Evolutionary conservation across 2,797 vertebrate species (phyloP), one percentile per base, ranked within the genome.

Genomic region (Miichthys miiuy): DNA sequence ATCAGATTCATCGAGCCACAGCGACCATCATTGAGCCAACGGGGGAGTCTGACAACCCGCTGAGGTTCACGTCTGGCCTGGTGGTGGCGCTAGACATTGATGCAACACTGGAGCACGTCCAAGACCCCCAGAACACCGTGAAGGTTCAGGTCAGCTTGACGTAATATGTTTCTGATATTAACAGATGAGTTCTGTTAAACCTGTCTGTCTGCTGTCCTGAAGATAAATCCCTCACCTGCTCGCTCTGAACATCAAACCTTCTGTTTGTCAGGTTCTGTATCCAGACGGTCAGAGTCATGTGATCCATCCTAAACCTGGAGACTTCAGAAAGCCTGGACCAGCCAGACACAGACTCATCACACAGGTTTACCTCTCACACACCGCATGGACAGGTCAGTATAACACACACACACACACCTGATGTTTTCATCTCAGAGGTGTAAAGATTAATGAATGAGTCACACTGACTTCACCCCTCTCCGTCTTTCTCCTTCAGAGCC

Each of bases 361-460:
- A 18, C 98, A 99, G 91, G 97, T 99, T 64, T 99, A 99, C 91
- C 96, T 99, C 30, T 99, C 97, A 0, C 98, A 99, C 87, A 96
- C 95, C 0, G 97, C 98, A 1, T 99, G 98, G 98, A 99, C 98
- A 91, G 98, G 98, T 99, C 77, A 88, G 2, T 68, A 3, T 2
- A 9, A 38, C n/a, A 38, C 41, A 30, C 57, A n/a, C 54, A n/a
- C 54, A 30, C 42, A 44, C 54, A 25, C 13, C 5, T 30, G 3
- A 21, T 41, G 50, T 38, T 56, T 16, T 44, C 4, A 14, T 44
- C 12, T 44, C 42, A 44, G 41, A 42, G 42, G 13, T 14, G 34
- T 38, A 9, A 2, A 38, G 34, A 30, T 6, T 30, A 30, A 30
- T 30, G 30, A 30, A 30, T 30, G 30, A 30, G 30, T 42, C 27